Base-by-base conservation (phyloP, 2,113 vertebrate species). In the Dromiciops gliroides region DNA sequence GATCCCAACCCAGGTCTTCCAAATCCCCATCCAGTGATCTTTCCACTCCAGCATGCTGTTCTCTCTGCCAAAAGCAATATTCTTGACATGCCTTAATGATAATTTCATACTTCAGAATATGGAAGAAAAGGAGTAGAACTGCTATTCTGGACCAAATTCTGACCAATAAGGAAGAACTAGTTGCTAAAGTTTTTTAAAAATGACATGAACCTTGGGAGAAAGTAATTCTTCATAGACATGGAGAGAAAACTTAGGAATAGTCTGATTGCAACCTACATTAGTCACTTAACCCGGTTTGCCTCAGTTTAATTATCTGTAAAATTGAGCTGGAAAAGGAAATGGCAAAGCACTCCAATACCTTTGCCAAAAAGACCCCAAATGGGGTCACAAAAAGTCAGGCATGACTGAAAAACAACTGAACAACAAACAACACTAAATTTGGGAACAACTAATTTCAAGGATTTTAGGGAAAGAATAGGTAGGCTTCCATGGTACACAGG, bases 21-120 rank as follows among this genome's bases (percentile, higher is more conserved):
- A 83, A 83, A 83, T 83, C n/a, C 67, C 67, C 67, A 22, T 83
- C 67, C 37, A 83, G n/a, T 83, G 67, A 83, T 83, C 37, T 83
- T 83, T 83, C 19, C n/a, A 83, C 67, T 83, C 37, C n/a, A 83
- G 67, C 67, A 83, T 83, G 67, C n/a, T 83, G 67, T 83, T 83
- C 37, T 44, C 60, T n/a, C 67, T 83, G 67, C 67, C 67, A 83
- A 83, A 83, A 83, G n/a, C 67, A 83, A 83, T 83, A 83, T 83
- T 83, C 67, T 83, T 83, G 37, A 83, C 67, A 83, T 83, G 67
- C 67, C 37, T 83, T 83, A 44, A 83, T 83, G 67, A 83, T 83
- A 83, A 83, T 83, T 83, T 83, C 67, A 83, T 83, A 83, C 67
- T 83, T 83, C 31, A 83, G 67, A 83, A 83, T 83, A n/a, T 83